phyloP scores from a whole-genome alignment of 2,888 invertebrate genomes.

The Agrotis ipsilon region DNA sequence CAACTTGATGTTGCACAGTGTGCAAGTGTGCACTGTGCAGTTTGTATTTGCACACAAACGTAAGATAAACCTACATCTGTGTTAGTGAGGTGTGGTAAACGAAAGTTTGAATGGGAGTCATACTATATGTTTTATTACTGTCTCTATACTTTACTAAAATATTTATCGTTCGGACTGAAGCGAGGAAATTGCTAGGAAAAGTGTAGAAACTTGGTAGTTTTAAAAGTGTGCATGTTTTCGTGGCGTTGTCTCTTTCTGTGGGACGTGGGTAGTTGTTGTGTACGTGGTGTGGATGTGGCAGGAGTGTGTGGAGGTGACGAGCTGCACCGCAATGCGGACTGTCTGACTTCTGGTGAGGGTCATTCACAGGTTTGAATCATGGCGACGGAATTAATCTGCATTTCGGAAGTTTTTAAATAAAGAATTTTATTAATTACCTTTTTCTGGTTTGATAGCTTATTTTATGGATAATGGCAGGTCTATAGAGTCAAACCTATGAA shows the following conservation, averaged over 20 bases:
- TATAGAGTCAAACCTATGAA: not conserved
- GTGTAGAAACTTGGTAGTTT: conserved; percentile 49
- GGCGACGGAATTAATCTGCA: not conserved
- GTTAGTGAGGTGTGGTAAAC: conserved; percentile 61
- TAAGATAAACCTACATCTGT: conserved; percentile 36
- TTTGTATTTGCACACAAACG: conserved; percentile 57
- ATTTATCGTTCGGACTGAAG: conserved; percentile 58
- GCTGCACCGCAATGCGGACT: conserved; percentile 36
- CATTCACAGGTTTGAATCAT: conserved; percentile 6
- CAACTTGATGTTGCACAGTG: conserved; percentile 32
- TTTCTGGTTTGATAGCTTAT: too few species aligned
- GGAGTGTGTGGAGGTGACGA: not conserved
- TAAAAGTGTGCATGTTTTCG: conserved; percentile 44
- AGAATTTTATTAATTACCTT: not conserved
- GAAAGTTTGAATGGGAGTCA: conserved; percentile 67
- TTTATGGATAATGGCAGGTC: not conserved
- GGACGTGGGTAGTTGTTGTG: conserved; percentile 3
- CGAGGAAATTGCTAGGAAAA: conserved; percentile 62
- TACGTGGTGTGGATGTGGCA: not conserved
- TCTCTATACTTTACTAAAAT: conserved; percentile 59
- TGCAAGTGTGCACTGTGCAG: conserved; percentile 51
- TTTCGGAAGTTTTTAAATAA: not conserved
- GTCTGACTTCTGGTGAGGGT: conserved; percentile 13
- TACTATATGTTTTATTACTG: conserved; percentile 61
- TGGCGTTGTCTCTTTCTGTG: conserved; percentile 37